These are phyloP conservation scores for Panurus biarmicus DNA, from an alignment of 2,113 vertebrate species.

Conservation along the genomic window DNA sequence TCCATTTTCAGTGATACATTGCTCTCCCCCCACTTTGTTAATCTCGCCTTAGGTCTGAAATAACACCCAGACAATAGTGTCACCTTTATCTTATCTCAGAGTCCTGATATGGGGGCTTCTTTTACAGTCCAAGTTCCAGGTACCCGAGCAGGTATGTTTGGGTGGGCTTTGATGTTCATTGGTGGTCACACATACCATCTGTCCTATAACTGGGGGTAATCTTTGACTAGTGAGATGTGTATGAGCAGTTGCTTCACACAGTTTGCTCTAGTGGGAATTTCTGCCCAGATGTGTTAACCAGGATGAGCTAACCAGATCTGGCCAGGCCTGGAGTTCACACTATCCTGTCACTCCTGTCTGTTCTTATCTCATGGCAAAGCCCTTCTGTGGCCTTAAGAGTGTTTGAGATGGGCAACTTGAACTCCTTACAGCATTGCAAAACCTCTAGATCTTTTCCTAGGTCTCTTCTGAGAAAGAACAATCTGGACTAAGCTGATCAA, in stretches of 20 bases:
- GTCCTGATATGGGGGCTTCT: not conserved
- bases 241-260: not conserved
- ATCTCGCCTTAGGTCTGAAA: not conserved
- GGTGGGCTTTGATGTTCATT: not conserved
- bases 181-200: not conserved
- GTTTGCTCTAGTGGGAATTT: not conserved
- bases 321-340: no score
- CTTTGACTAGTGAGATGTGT: not conserved
- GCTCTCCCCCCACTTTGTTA: not conserved
- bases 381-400: not conserved
- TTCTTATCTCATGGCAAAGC: not conserved
- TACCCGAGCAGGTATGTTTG: not conserved
- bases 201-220: not conserved
- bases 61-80: no score
- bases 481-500: not conserved
- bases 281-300: not conserved
- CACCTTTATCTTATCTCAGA: not conserved
- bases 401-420: not conserved
- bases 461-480: not conserved
- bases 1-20: not conserved
- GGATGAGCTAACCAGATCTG: not conserved
- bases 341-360: not conserved
- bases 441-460: not conserved
- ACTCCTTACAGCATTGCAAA: not conserved
- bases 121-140: not conserved